Evolutionary conservation across 2,797 vertebrate genomes (phyloP), one percentile per base, ranked within the genome.

Genomic region (Brachymystax lenok): DNA sequence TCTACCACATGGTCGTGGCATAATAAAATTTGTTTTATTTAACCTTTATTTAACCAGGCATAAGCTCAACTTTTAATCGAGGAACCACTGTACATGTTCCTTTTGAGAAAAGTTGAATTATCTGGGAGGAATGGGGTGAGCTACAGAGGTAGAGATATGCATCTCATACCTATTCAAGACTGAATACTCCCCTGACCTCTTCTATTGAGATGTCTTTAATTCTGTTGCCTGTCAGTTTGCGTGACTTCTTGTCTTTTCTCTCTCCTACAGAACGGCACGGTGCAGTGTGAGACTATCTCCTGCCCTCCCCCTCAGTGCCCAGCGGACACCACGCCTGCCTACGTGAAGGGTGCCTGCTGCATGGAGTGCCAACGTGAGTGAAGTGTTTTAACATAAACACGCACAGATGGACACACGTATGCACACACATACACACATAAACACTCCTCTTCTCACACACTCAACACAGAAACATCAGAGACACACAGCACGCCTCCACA

Each of bases 331-430:
- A 93, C 92, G 63, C 94, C 94, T 79, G 88, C 95, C 0, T 99
- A 97, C 28, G 91, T 98, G 88, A 95, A 96, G 86, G 97, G 94
- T 79, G 95, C 95, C 88, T 99, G 97, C 93, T 99, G 97, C 92
- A 97, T 97, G 86, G 96, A 98, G 90, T 99, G 97, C 87, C 97
- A 96, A 84, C 86, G 97, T 99, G 91, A 98, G 97, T 95, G 87
- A 76, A 87, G 76, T 79, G 72, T 87, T 88, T 88, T 90, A 77
- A 92, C 71, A 67, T 73, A 59, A 54, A 69, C 66, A 69, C 13
- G n/a, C 71, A 74, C 28, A 83, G 82, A 83, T 85, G 82, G 76
- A 69, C 69, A 33, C 61, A 52, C 28, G 7, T 27, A 54, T 35
- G 19, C 73, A 69, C 69, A 59, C 69, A 59, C 66, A 50, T 14